phyloP scores from a whole-genome alignment of 2,888 invertebrate species.

The Agriopis marginaria region DNA sequence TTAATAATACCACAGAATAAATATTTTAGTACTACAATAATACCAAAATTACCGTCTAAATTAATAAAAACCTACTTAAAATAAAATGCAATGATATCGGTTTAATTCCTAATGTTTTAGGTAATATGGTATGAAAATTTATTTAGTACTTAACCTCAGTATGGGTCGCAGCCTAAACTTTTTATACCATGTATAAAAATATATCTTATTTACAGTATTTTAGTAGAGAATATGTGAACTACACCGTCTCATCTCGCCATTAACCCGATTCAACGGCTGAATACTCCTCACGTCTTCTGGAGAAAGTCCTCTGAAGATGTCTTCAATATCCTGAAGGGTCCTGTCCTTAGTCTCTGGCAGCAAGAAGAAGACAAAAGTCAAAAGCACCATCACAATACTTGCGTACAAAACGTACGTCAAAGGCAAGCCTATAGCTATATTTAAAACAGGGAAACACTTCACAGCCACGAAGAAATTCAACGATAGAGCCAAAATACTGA shows the following conservation, averaged over 20 bases:
- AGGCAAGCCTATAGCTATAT: slow-evolving; percentile 78
- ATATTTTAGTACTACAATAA: no score
- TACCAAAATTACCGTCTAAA: not conserved
- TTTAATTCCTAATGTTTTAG: not conserved
- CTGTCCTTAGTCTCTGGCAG: slow-evolving; percentile 90
- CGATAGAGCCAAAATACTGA: slow-evolving; percentile 87
- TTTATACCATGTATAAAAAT: slow-evolving; percentile 44
- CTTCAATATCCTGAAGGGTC: slow-evolving; percentile 89
- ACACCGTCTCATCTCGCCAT: slow-evolving; percentile 63
- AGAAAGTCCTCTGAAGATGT: slow-evolving; percentile 73
- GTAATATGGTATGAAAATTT: slow-evolving; percentile 7
- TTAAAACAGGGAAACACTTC: slow-evolving; percentile 88
- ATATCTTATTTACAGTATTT: slow-evolving; percentile 19
- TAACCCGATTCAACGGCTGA: slow-evolving; percentile 64
- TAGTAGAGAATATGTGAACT: slow-evolving; percentile 77
- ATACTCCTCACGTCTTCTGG: slow-evolving; percentile 59
- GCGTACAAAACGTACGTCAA: slow-evolving; percentile 88
- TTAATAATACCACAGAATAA: not conserved
- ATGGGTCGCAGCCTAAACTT: slow-evolving; percentile 40
- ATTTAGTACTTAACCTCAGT: slow-evolving; percentile 36
- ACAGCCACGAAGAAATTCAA: slow-evolving; percentile 89
- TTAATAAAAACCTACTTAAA: slow-evolving; percentile 3
- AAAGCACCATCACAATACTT: slow-evolving; percentile 80
- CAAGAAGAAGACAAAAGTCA: slow-evolving; percentile 84
- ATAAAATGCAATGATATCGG: not conserved